Evolutionary conservation across 2,113 vertebrate genomes (phyloP).

Genomic region (Cynopterus brachyotis): DNA sequence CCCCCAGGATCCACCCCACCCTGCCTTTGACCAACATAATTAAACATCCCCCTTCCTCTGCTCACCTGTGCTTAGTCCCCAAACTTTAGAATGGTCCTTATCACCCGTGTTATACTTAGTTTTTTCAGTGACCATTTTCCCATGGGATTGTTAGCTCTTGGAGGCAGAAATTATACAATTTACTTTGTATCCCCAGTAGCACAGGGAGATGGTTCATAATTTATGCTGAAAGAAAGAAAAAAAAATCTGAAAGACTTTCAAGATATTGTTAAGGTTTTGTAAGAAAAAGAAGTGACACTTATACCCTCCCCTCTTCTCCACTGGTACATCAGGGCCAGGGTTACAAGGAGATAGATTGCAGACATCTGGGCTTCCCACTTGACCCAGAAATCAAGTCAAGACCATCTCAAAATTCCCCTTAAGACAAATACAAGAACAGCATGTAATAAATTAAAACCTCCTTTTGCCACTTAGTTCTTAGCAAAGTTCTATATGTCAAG

Average conservation of each 20-base stretch:
- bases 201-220: neutral
- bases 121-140: neutral
- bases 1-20: neutral
- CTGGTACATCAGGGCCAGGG: neutral
- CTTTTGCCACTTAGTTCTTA: neutral
- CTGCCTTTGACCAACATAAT: neutral
- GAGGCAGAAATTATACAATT: neutral
- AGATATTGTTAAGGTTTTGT: neutral
- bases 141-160: neutral
- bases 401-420: neutral
- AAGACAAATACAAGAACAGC: neutral
- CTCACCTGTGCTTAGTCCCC: neutral
- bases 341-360: too few relatives aligned
- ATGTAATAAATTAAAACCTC: neutral
- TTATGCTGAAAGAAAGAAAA: conserved; percentile 23
- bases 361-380: neutral
- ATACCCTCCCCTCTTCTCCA: neutral
- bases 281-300: neutral
- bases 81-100: neutral
- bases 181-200: neutral
- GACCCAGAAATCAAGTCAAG: neutral
- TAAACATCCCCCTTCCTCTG: neutral
- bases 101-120: neutral
- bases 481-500: neutral
- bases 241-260: neutral